Percentiles rank a stretch among this genome's conserved stretches.
These are phyloP conservation scores for Drosophila punjabiensis DNA, from an alignment of 1,140 invertebrate genomes.

Conservation along the genomic window DNA sequence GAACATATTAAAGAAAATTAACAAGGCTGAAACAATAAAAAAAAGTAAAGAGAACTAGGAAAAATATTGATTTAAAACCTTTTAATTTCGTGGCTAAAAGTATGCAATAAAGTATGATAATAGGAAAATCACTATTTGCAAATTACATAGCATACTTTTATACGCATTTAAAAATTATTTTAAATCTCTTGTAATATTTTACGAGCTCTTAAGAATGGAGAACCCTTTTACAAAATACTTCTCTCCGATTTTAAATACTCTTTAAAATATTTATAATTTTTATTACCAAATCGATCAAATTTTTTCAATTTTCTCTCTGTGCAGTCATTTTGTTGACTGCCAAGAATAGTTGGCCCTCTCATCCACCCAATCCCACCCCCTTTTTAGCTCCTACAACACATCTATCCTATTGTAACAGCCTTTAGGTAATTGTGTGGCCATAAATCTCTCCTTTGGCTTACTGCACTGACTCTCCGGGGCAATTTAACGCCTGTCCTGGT, in stretches of 20 bases:
- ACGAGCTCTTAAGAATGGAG: not conserved
- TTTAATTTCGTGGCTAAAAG: too few relatives aligned
- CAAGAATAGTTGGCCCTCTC: constrained; percentile 35
- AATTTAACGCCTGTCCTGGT: constrained; percentile 62
- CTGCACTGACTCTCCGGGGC: constrained; percentile 38
- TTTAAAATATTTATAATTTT: too few relatives aligned
- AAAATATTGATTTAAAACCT: too few relatives aligned
- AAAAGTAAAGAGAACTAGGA: too few relatives aligned
- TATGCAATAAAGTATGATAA: too few relatives aligned
- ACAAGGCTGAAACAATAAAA: too few relatives aligned
- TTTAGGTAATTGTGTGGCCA: constrained; percentile 67
- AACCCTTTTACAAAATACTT: not conserved
- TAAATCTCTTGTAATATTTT: too few relatives aligned
- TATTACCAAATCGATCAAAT: not conserved
- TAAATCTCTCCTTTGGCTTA: constrained; percentile 73
- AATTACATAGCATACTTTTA: too few relatives aligned
- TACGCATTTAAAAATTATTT: too few relatives aligned
- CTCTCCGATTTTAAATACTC: too few relatives aligned
- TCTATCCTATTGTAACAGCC: constrained; percentile 33
- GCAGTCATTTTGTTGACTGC: constrained; percentile 3
- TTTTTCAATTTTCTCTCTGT: not conserved
- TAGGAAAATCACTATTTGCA: too few relatives aligned
- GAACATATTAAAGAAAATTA: not conserved
- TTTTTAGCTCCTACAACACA: not conserved
- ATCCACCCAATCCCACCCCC: not conserved